Conservation (phyloP, 1,140 invertebrate species). For the Gonioctena quinquepunctata region DNA sequence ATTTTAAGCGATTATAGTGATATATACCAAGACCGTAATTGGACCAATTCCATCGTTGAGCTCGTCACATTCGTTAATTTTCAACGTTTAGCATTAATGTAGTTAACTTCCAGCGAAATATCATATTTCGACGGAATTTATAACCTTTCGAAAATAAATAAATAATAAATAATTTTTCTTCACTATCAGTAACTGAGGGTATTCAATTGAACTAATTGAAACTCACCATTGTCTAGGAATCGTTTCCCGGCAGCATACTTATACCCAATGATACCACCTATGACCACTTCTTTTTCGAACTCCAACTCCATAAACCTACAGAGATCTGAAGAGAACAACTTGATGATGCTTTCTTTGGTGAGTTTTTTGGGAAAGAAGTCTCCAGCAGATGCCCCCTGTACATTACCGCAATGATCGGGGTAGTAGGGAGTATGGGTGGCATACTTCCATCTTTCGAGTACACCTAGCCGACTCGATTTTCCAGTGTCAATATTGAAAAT, state of each 20-base stretch:
- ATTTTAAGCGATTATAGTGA: no score
- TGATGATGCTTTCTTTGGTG: conserved; percentile 62
- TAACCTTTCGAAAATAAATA: no score
- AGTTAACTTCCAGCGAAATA: no score
- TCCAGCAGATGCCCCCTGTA: conserved; percentile 67
- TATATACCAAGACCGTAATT: no score
- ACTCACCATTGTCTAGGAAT: conserved; percentile 66
- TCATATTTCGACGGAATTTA: no score
- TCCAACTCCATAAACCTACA: conserved; percentile 60
- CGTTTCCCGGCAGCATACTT: conserved; percentile 59
- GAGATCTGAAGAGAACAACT: conserved; percentile 69
- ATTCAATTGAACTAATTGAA: no score
- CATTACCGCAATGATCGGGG: conserved; percentile 48
- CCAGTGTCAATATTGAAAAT: conserved; percentile 43
- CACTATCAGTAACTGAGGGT: no score
- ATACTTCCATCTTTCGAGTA: conserved; percentile 62
- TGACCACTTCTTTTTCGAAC: conserved; percentile 31
- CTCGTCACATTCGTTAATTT: no score
- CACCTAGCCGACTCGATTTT: conserved; percentile 55
- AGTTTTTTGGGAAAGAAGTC: conserved; percentile 74
- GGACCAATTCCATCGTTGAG: no score
- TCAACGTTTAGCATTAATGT: no score
- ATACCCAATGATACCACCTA: conserved; percentile 60
- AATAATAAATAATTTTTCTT: no score
- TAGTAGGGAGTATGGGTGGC: conserved; percentile 57